These are phyloP conservation scores for Chionodraco myersi DNA, from an alignment of 2,113 vertebrate species.

Conservation along the genomic window DNA sequence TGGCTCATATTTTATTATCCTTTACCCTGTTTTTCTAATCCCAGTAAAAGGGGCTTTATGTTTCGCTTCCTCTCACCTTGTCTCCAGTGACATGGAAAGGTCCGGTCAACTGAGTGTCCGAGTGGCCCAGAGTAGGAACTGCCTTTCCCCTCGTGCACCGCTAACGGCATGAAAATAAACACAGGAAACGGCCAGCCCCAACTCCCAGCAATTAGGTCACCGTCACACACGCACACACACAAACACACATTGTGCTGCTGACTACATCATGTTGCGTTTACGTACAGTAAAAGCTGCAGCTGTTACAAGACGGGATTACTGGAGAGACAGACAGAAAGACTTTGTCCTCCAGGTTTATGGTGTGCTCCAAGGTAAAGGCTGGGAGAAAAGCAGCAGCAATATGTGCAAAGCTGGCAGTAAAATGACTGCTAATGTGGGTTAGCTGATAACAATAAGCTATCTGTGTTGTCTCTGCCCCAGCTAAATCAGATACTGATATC, in stretches of 20 bases:
- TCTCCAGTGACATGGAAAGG: slow-evolving; percentile 45
- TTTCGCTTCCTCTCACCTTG: slow-evolving; percentile 43
- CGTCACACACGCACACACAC: slow-evolving; percentile 48
- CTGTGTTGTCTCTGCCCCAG: neutral
- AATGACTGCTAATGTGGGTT: slow-evolving; percentile 35
- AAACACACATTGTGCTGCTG: slow-evolving; percentile 53
- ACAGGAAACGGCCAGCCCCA: slow-evolving; percentile 69
- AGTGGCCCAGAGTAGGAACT: slow-evolving; percentile 60
- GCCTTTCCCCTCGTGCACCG: slow-evolving; percentile 42
- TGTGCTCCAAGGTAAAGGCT: slow-evolving; percentile 3
- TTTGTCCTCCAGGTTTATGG: neutral
- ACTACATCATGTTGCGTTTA: slow-evolving; percentile 45
- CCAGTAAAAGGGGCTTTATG: slow-evolving; percentile 35
- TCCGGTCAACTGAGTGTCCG: slow-evolving; percentile 42
- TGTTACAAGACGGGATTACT: slow-evolving; percentile 44
- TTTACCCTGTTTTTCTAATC: slow-evolving; percentile 40
- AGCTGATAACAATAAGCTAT: slow-evolving; percentile 44
- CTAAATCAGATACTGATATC: slow-evolving; percentile 23
- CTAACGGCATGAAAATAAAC: slow-evolving; percentile 80
- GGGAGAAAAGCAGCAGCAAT: neutral
- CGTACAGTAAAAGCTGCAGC: slow-evolving; percentile 51
- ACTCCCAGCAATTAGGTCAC: slow-evolving; percentile 76
- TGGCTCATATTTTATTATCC: slow-evolving; percentile 58
- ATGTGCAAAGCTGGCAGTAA: slow-evolving; percentile 27
- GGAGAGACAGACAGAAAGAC: slow-evolving; percentile 30